A percentile compares a stretch with the other conserved stretches of the same genome.
These are phyloP conservation scores for Proctacanthus coquilletti DNA, from an alignment of 1,140 invertebrate species.

Conservation along the genomic window DNA sequence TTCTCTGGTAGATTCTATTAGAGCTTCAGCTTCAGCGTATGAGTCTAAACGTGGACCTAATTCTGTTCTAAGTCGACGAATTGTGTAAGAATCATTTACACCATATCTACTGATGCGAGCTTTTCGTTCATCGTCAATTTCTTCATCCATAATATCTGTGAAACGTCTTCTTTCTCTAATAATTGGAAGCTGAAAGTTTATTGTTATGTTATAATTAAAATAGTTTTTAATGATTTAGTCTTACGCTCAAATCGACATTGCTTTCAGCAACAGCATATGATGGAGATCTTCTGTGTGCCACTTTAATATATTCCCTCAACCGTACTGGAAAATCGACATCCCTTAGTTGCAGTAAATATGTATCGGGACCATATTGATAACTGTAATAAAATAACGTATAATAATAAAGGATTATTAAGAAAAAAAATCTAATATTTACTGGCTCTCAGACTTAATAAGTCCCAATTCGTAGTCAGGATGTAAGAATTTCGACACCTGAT, in stretches of 20 bases:
- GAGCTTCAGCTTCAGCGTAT: slow-evolving; percentile 69
- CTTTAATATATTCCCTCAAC: slow-evolving; percentile 84
- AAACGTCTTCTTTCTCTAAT: slow-evolving; percentile 80
- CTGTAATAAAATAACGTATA: slow-evolving; percentile 32
- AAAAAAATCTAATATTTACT: slow-evolving; percentile 42
- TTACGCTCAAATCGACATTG: slow-evolving; percentile 60
- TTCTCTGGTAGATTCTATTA: slow-evolving; percentile 62
- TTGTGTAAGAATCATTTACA: slow-evolving; percentile 46
- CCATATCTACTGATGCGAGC: slow-evolving; percentile 65
- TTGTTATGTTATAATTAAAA: slow-evolving; percentile 3
- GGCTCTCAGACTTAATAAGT: slow-evolving; percentile 65
- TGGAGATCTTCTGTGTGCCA: slow-evolving; percentile 58
- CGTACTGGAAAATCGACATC: slow-evolving; percentile 86
- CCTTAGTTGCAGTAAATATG: slow-evolving; percentile 80
- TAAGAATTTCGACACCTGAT: slow-evolving; percentile 54
- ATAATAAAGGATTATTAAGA: slow-evolving; percentile 3
- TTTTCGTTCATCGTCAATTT: slow-evolving; percentile 79
- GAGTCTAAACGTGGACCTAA: slow-evolving; percentile 61
- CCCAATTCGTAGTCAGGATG: slow-evolving; percentile 73
- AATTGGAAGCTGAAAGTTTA: slow-evolving; percentile 57
- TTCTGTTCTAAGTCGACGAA: slow-evolving; percentile 63
- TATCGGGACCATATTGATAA: slow-evolving; percentile 91
- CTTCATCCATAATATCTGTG: slow-evolving; percentile 90
- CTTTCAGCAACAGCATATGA: slow-evolving; percentile 47
- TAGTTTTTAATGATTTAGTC: no score